Conservation (phyloP, 2,888 invertebrate genomes). For the Nephrotoma guestfalica region DNA sequence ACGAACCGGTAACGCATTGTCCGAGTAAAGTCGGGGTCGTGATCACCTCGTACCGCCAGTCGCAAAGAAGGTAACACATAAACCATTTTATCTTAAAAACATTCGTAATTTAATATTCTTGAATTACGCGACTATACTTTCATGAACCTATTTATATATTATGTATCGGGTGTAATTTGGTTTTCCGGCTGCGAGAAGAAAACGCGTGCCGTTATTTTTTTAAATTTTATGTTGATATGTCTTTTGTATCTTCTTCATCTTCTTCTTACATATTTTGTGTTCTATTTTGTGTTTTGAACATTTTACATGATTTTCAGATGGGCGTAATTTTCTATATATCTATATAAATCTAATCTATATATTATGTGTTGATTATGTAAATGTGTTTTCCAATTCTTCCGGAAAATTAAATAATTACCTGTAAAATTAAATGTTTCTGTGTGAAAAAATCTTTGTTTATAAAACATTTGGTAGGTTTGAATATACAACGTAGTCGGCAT, state of each 20-base stretch:
- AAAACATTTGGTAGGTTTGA: background rate
- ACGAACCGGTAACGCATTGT: slow-evolving; percentile 31
- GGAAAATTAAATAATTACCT: background rate
- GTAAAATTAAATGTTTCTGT: background rate
- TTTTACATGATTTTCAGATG: background rate
- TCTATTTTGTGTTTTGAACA: background rate
- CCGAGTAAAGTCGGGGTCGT: slow-evolving; percentile 75
- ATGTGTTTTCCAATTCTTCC: background rate
- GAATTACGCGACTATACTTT: background rate
- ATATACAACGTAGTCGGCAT: background rate
- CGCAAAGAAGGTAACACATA: slow-evolving; percentile 57
- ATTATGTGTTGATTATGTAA: background rate
- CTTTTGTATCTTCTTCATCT: background rate
- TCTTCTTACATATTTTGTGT: background rate
- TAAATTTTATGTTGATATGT: background rate
- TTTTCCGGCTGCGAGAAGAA: background rate
- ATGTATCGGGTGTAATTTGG: background rate
- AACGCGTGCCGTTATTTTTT: background rate
- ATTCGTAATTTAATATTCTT: background rate
- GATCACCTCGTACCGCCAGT: slow-evolving; percentile 77
- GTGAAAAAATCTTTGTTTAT: background rate
- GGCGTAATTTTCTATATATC: background rate
- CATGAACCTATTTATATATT: background rate
- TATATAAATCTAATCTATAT: background rate
- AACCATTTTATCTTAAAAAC: slow-evolving; percentile 7